phyloP scores from a whole-genome alignment of 2,113 vertebrate species.

The Myanophis thanlyinensis region DNA sequence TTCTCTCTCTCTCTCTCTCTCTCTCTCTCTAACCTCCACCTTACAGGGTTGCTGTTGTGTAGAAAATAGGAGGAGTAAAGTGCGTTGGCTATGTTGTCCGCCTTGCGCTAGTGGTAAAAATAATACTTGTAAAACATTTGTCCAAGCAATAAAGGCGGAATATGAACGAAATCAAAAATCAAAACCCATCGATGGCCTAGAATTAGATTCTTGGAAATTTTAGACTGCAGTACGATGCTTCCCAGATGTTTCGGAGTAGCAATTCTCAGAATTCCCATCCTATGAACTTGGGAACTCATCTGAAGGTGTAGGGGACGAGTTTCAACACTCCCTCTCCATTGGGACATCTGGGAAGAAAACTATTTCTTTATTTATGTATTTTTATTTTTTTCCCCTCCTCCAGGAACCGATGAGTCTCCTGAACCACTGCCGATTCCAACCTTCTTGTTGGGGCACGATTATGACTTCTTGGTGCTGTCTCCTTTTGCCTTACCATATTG shows the following conservation, averaged over 20 bases:
- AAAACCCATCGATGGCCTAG: neutral
- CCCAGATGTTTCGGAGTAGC: neutral
- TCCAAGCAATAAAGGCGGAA: neutral
- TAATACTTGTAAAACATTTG: no score
- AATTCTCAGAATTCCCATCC: neutral
- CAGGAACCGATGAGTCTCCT: slow-evolving; percentile 97
- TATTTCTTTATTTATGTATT: neutral
- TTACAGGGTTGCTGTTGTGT: no score
- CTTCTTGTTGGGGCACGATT: slow-evolving; percentile 96
- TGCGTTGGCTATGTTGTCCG: no score
- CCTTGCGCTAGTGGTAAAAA: no score
- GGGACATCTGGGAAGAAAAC: slow-evolving; percentile 33
- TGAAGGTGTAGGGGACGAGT: neutral
- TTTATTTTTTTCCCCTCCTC: neutral
- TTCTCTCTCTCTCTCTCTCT: no score
- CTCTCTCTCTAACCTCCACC: no score
- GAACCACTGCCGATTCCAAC: slow-evolving; percentile 98
- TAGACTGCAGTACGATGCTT: neutral
- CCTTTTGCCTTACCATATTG: slow-evolving; percentile 96
- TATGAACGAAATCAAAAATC: neutral
- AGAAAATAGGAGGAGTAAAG: no score
- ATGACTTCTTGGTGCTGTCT: slow-evolving; percentile 97
- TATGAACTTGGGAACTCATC: neutral
- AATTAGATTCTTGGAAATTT: neutral
- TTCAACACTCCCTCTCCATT: slow-evolving; percentile 30